Percentiles rank a stretch among this genome's conserved stretches.
Evolutionary conservation across 1,140 invertebrate species (phyloP).

Genomic region (Trichonephila clavipes): DNA sequence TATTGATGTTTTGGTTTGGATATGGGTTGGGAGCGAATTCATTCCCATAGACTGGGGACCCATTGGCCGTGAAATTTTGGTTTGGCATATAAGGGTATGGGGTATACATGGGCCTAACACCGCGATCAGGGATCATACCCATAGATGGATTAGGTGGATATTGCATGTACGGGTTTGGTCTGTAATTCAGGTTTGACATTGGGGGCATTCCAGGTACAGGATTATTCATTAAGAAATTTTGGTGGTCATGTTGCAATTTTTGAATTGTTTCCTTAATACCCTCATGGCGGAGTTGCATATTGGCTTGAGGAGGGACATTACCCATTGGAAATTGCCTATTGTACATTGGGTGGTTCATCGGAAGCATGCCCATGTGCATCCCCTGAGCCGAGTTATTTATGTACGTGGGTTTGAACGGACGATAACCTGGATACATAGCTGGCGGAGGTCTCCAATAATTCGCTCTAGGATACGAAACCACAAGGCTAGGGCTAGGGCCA

Average conservation of each 20-base stretch:
- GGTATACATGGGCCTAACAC: background rate
- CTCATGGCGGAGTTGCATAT: background rate
- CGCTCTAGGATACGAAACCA: background rate
- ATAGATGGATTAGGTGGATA: background rate
- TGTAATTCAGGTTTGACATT: background rate
- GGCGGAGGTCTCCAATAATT: background rate
- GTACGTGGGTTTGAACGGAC: background rate
- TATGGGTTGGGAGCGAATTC: background rate
- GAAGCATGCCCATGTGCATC: background rate
- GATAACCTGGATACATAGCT: background rate
- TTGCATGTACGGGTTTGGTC: background rate
- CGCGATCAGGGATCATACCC: background rate
- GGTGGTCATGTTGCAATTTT: conserved; percentile 1
- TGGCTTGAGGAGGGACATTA: background rate
- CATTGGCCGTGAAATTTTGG: background rate
- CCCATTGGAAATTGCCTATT: background rate
- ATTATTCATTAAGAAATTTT: conserved; percentile 19
- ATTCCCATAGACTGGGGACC: background rate
- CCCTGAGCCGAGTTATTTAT: conserved; percentile 11
- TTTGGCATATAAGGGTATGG: background rate
- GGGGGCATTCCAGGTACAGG: background rate
- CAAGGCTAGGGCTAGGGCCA: no score
- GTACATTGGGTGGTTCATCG: background rate
- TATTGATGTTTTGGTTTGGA: background rate
- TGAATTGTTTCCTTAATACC: conserved; percentile 18